phyloP scores from a whole-genome alignment of 2,113 vertebrate species.

The Colistium nudipinnis region DNA sequence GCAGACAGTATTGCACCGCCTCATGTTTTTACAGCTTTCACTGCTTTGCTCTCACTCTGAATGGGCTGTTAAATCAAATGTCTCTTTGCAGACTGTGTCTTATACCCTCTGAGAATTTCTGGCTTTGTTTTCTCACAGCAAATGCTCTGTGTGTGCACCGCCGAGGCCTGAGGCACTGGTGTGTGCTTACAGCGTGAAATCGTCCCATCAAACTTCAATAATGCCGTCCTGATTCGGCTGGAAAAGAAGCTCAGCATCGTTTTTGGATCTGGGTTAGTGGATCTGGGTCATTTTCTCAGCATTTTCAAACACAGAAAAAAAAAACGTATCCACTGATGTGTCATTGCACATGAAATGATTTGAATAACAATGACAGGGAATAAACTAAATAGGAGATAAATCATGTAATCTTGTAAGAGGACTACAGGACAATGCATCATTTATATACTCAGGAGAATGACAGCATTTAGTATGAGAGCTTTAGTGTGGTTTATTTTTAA shows the following conservation, averaged over 20 bases:
- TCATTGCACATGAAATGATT: conserved; percentile 12
- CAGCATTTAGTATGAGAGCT: background rate
- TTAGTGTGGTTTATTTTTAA: background rate
- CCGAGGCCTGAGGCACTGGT: conserved; percentile 46
- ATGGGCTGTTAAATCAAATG: conserved; percentile 28
- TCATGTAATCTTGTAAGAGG: background rate
- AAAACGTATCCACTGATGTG: conserved; percentile 1
- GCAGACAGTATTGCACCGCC: background rate
- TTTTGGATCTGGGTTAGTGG: conserved; percentile 57
- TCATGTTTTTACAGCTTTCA: conserved; percentile 4
- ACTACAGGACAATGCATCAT: background rate
- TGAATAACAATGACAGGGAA: conserved; percentile 8
- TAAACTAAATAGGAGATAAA: conserved; percentile 10
- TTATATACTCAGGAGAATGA: conserved; percentile 6
- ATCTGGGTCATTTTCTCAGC: conserved; percentile 55
- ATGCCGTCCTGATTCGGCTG: conserved; percentile 42
- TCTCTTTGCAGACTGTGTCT: conserved; percentile 33
- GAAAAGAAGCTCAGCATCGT: conserved; percentile 33
- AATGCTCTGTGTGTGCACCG: conserved; percentile 28
- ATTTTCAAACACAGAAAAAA: conserved; percentile 25
- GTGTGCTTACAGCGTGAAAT: conserved; percentile 67
- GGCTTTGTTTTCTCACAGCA: conserved; percentile 39
- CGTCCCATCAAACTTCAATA: conserved; percentile 50
- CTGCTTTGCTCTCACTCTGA: background rate
- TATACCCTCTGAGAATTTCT: conserved; percentile 22